A percentile compares a stretch with the other conserved stretches of the same genome.
phyloP scores from a whole-genome alignment of 2,797 vertebrate species.

The Chiroxiphia lanceolata region DNA sequence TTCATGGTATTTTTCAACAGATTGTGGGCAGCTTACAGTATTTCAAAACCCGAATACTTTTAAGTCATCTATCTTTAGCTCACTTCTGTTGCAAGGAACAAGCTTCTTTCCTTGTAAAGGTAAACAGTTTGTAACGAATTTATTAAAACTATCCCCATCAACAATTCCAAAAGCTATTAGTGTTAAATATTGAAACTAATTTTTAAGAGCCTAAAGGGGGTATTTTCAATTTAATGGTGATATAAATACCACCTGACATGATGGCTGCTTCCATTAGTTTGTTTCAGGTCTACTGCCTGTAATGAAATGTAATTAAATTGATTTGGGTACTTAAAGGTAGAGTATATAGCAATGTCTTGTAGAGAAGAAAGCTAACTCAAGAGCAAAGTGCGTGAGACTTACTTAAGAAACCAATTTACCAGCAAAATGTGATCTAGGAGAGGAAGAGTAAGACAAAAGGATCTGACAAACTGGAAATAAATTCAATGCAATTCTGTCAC shows the following conservation, averaged over 20 bases:
- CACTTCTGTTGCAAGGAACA: constrained; percentile 1
- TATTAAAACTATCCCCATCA: constrained; percentile 66
- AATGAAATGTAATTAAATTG: constrained; percentile 77
- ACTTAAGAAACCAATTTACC: constrained; percentile 47
- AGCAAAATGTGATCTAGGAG: background rate
- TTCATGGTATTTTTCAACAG: background rate
- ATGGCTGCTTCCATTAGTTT: constrained; percentile 69
- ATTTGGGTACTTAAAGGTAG: constrained; percentile 71
- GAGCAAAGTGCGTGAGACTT: constrained; percentile 11
- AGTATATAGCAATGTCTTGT: constrained; percentile 36
- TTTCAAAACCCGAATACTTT: background rate
- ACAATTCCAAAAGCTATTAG: constrained; percentile 73
- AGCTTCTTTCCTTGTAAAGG: constrained; percentile 51
- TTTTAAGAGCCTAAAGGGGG: constrained; percentile 75
- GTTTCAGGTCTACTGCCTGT: constrained; percentile 72
- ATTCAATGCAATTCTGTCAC: background rate
- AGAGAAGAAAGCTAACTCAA: constrained; percentile 6
- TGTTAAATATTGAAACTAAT: constrained; percentile 77
- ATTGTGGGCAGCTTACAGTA: background rate
- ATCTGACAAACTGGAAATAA: constrained; percentile 14
- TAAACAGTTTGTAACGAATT: constrained; percentile 69
- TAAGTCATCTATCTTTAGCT: background rate
- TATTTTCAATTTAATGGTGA: constrained; percentile 72
- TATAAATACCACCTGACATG: constrained; percentile 74
- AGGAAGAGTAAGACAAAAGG: background rate